Evolutionary conservation across 2,797 vertebrate genomes (phyloP), one percentile per base, ranked within the genome.

Genomic region (Scleropages formosus): DNA sequence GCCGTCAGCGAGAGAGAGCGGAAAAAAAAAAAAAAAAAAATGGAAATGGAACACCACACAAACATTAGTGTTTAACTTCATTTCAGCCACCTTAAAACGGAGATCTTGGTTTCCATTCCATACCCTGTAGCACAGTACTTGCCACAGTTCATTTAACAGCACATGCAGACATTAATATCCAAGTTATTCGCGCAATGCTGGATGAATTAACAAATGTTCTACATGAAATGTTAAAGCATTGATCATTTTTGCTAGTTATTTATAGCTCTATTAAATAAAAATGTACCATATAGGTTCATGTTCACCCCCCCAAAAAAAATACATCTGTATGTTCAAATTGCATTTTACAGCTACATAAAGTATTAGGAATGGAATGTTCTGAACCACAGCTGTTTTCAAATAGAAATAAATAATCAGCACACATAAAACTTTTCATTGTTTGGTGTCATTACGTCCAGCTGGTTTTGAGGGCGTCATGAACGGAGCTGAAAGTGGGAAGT

Each of bases 161-260:
- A 4, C 16, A 58, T 39, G n/a, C 53, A 13, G 12, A 39, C 27
- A 60, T 59, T 59, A 72, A 59, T 20, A 59, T 72, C 18, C 27
- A 20, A n/a, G 24, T 46, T 72, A 46, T 46, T 27, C n/a, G 18
- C 60, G 71, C 71, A 24, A 13, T 15, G 18, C 31, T 58, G 26
- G 15, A 39, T 4, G 51, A 71, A 51, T 71, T 71, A 39, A 53
- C 49, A 61, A 15, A 61, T 61, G 59, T 58, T 53, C 53, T 13
- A 13, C 53, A 58, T 58, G 53, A n/a, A 13, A 39, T 39, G 31
- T 39, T 39, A 39, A 39, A 39, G 39, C 31, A 39, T 39, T 39
- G 31, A 39, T 39, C 31, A 39, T 39, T 39, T 39, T 39, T 39
- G 31, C 31, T 31, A 39, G 39, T 6, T 39, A 39, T 39, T 39